Percentiles rank a stretch among this genome's conserved stretches.
These are phyloP conservation scores for Oscheius sp. DNA, from an alignment of 2,888 invertebrate species.

Conservation along the genomic window DNA sequence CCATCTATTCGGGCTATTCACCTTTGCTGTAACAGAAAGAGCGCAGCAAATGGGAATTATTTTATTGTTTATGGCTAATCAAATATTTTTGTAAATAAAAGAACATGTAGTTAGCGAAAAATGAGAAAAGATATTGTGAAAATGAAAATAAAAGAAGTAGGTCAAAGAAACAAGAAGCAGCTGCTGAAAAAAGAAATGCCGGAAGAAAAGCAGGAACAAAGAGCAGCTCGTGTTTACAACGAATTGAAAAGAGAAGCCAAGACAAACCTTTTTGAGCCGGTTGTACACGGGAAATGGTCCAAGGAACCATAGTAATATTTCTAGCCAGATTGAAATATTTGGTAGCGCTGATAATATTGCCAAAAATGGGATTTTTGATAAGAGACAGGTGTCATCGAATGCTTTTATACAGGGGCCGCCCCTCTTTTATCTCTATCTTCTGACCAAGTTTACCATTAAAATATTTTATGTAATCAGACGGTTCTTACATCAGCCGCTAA, in stretches of 20 bases:
- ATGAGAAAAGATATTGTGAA: too few relatives aligned
- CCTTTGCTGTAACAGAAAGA: neutral
- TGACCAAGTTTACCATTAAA: slow-evolving; percentile 15
- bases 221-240: too few relatives aligned
- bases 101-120: neutral
- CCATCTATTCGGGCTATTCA: slow-evolving; percentile 11
- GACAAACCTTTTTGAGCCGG: slow-evolving; percentile 15
- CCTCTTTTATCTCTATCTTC: neutral
- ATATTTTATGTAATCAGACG: slow-evolving; percentile 20
- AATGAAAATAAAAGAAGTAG: too few relatives aligned
- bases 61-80: neutral
- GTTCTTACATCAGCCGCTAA: slow-evolving; percentile 29
- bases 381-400: neutral
- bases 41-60: too few relatives aligned
- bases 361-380: neutral
- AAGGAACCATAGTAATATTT: slow-evolving; percentile 19
- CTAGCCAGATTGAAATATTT: slow-evolving; percentile 23
- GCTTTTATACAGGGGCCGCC: neutral
- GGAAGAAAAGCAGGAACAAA: too few relatives aligned
- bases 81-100: neutral
- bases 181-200: too few relatives aligned
- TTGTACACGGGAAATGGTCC: slow-evolving; percentile 32
- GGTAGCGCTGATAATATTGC: neutral
- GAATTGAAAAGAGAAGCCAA: neutral
- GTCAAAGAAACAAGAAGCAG: too few relatives aligned